Conservation (phyloP, 2,797 vertebrate species). For the Characodon lateralis region DNA sequence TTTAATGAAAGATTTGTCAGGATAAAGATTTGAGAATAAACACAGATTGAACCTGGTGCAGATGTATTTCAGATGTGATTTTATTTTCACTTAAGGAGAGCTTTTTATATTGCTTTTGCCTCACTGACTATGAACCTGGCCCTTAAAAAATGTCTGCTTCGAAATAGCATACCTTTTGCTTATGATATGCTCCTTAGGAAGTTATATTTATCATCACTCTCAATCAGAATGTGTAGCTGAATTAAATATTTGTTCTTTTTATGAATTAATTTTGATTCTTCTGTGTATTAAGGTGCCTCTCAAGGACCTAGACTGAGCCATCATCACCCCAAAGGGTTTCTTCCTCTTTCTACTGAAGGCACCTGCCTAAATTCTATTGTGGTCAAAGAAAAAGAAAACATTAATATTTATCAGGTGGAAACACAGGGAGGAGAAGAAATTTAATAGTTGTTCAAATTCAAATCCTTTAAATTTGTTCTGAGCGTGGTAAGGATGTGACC, state of each 20-base stretch:
- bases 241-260: constrained; percentile 14
- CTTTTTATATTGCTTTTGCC: constrained; percentile 2
- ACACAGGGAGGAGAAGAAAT: constrained; percentile 48
- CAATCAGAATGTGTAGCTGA: constrained; percentile 16
- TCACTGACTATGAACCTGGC: neutral
- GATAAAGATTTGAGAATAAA: constrained; percentile 13
- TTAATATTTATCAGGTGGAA: constrained; percentile 75
- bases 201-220: constrained; percentile 13
- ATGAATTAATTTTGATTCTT: constrained; percentile 32
- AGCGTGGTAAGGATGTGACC: constrained; percentile 69
- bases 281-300: constrained; percentile 52
- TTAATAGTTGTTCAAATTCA: constrained; percentile 73
- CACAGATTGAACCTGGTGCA: neutral
- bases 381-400: constrained; percentile 60
- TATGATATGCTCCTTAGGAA: neutral
- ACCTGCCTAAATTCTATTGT: constrained; percentile 67
- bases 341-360: constrained; percentile 45
- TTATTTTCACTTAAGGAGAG: constrained; percentile 1
- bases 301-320: constrained; percentile 57
- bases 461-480: constrained; percentile 72
- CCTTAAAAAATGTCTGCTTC: constrained; percentile 15
- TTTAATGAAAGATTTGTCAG: constrained; percentile 4
- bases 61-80: constrained; percentile 3
- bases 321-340: constrained; percentile 54
- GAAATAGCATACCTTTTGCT: constrained; percentile 1